phyloP scores from a whole-genome alignment of 2,113 vertebrate genomes.

The Spea multiplicata region DNA sequence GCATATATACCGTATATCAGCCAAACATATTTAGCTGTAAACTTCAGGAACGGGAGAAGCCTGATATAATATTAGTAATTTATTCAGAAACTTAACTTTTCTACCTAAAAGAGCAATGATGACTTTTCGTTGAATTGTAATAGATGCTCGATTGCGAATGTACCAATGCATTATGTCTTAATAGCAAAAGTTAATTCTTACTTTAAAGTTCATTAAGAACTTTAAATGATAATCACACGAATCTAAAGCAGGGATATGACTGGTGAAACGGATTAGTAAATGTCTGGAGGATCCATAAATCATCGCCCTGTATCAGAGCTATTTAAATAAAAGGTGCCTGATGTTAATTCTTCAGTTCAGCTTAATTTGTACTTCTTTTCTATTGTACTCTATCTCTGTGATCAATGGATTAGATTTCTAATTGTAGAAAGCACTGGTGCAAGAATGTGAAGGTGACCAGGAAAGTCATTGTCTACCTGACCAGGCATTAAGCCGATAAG shows the following conservation, averaged over 20 bases:
- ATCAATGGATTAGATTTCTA: slow-evolving; percentile 32
- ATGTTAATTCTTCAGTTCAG: slow-evolving; percentile 33
- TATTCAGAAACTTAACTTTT: no score
- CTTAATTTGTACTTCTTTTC: slow-evolving; percentile 17
- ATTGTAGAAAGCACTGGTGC: slow-evolving; percentile 32
- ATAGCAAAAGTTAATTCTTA: slow-evolving; percentile 32
- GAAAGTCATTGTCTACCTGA: slow-evolving; percentile 21
- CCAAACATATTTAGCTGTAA: no score
- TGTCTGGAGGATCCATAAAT: slow-evolving; percentile 20
- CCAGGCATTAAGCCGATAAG: background rate
- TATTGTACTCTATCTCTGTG: slow-evolving; percentile 21
- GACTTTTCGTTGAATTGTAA: no score
- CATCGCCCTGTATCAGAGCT: slow-evolving; percentile 8
- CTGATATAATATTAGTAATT: no score
- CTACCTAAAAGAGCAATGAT: no score
- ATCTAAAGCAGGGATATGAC: background rate
- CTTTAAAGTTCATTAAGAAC: slow-evolving; percentile 35
- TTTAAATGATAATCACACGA: slow-evolving; percentile 30
- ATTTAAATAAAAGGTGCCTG: slow-evolving; percentile 26
- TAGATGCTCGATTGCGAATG: slow-evolving; percentile 15
- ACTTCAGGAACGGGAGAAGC: no score
- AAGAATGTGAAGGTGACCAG: slow-evolving; percentile 31
- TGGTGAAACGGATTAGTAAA: slow-evolving; percentile 14
- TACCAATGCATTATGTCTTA: slow-evolving; percentile 30
- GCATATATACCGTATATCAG: no score